Base-by-base conservation (phyloP, 1,140 invertebrate species). In the Lasioglossum albipes region DNA sequence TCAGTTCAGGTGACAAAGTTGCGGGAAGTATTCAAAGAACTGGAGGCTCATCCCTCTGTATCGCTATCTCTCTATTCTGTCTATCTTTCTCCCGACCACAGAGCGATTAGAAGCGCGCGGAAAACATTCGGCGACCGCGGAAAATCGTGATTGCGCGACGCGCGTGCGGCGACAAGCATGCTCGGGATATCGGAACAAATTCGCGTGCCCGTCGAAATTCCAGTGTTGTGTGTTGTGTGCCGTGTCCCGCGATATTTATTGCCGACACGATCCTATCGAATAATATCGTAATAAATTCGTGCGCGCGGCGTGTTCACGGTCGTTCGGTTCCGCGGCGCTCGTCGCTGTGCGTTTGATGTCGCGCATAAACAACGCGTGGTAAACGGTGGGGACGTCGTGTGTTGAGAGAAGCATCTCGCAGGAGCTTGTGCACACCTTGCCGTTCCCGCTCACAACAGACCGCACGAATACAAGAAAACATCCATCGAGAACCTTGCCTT, bases 251-350 rank as follows among this genome's bases (percentile, higher is more conserved):
- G 31, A 65, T 59, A 76, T 67, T 68, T 76, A 76, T 76, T 20
- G 20, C 20, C n/a, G 16, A 7, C 18, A 4, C 7, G 75, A 72
- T n/a, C 68, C 12, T 5, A 42, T 72, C 36, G 49, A 59, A 76
- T 68, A 59, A 68, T 69, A 68, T 76, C 65, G 49, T 59, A 27
- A 68, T 76, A 76, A 76, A 76, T 76, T 68, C 5, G 49, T 20
- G 36, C 36, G n/a, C 16, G 36, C 41, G 57, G 54, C 49, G 65
- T 69, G 65, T 75, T 75, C 64, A 27, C 64, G 74, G 74, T 31
- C 36, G 74, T 76, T 68, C 65, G 12, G 65, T 42, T 7, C 7
- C 41, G 57, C 20, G 18, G 57, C 20, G 7, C 16, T 18, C 6
- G 20, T 20, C 20, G 52, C 18, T 20, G 57, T 20, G 57, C 7